A percentile compares a stretch with the other conserved stretches of the same genome.
These are phyloP conservation scores for Pseudococcus jackbeardsleyi DNA, from an alignment of 2,888 invertebrate genomes.

Conservation along the genomic window DNA sequence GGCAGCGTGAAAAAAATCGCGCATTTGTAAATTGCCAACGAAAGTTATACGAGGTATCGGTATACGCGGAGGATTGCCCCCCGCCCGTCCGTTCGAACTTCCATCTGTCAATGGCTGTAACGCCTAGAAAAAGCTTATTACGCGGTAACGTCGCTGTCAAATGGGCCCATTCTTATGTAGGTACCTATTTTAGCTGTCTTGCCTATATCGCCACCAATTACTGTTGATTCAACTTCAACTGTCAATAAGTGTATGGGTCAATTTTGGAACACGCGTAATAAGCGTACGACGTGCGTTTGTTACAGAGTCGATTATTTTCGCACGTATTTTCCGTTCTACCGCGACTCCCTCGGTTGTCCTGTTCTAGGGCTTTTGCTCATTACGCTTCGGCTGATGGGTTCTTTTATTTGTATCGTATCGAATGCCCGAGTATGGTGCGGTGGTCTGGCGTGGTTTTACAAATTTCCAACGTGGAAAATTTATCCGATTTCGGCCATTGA, in stretches of 20 bases:
- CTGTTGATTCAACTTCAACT: conserved; percentile 11
- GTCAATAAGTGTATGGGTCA: conserved; percentile 33
- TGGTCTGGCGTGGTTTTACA: too few relatives aligned
- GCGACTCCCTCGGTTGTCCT: background rate
- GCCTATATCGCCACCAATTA: conserved; percentile 23
- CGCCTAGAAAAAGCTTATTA: conserved; percentile 19
- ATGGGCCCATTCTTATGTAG: background rate
- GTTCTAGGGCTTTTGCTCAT: background rate
- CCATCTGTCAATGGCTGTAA: conserved; percentile 13
- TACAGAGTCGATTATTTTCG: conserved; percentile 25
- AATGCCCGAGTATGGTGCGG: too few relatives aligned
- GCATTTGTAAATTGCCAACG: background rate
- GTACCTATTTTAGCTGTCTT: background rate
- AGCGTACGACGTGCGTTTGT: conserved; percentile 30
- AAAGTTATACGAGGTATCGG: background rate
- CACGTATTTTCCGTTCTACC: background rate
- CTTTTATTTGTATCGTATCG: background rate
- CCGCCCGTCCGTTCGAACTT: background rate
- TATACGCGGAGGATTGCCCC: background rate
- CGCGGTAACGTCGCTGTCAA: background rate
- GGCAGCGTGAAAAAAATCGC: background rate
- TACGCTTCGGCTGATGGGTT: background rate
- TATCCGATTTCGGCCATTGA: too few relatives aligned
- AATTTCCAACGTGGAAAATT: too few relatives aligned
- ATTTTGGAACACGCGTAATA: conserved; percentile 12